Evolutionary conservation across 2,888 invertebrate genomes (phyloP).

Genomic region (Scaptodrosophila latifasciaeformis): DNA sequence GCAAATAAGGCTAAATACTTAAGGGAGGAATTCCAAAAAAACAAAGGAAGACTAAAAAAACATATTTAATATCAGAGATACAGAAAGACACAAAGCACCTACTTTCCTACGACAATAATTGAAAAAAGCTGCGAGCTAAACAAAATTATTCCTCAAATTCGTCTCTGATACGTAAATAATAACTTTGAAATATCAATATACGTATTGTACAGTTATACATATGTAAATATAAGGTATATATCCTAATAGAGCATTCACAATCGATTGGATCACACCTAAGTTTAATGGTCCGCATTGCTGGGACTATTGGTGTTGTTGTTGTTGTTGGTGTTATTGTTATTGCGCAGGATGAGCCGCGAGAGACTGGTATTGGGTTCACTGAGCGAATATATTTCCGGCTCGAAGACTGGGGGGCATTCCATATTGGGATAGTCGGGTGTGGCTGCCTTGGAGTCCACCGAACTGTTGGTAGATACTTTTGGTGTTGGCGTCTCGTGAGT

Average conservation of each 20-base stretch:
- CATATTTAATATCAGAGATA: no score
- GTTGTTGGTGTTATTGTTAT: conserved; percentile 52
- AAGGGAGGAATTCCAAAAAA: neutral
- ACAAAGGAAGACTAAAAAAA: neutral
- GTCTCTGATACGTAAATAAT: no score
- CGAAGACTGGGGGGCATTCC: conserved; percentile 90
- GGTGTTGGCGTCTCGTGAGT: conserved; percentile 36
- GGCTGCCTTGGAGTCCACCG: conserved; percentile 55
- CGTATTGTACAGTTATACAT: no score
- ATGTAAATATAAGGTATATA: neutral
- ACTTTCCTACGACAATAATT: no score
- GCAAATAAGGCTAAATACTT: conserved; percentile 35
- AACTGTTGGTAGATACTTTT: conserved; percentile 51
- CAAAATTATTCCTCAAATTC: no score
- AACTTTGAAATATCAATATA: no score
- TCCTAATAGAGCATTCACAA: conserved; percentile 54
- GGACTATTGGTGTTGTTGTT: conserved; percentile 35
- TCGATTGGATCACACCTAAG: conserved; percentile 54
- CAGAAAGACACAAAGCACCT: no score
- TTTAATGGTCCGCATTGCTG: conserved; percentile 54
- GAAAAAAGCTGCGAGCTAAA: no score
- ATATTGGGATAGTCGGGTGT: conserved; percentile 85
- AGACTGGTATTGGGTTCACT: conserved; percentile 74
- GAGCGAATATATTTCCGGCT: conserved; percentile 88
- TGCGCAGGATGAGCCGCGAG: conserved; percentile 70